Conservation (phyloP, 2,113 vertebrate genomes). For the Pimephales promelas region DNA sequence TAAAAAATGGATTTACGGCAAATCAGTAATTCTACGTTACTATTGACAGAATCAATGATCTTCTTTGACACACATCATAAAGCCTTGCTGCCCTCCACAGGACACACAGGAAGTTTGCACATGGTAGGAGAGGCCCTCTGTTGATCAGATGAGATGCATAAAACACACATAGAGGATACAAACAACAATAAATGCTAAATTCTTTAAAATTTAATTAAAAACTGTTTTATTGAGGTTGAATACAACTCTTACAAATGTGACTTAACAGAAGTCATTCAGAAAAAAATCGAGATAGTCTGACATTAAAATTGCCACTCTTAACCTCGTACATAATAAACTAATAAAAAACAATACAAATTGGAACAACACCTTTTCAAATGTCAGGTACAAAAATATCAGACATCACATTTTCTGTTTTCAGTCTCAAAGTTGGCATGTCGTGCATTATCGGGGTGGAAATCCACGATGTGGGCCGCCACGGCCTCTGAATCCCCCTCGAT, state of each 20-base stretch:
- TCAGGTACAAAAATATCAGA: constrained; percentile 10
- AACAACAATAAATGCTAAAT: background rate
- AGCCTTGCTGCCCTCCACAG: constrained; percentile 27
- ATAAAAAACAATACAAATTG: constrained; percentile 2
- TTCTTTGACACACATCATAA: background rate
- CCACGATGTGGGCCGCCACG: constrained; percentile 91
- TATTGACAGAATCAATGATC: background rate
- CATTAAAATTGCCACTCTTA: background rate
- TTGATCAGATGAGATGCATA: background rate
- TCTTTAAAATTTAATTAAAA: background rate
- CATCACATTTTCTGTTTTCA: background rate
- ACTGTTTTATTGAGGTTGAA: background rate
- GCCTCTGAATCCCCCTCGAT: constrained; percentile 91
- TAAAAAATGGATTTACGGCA: background rate
- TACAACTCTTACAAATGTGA: background rate
- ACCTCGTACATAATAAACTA: background rate
- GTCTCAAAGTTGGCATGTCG: background rate
- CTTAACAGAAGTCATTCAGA: background rate
- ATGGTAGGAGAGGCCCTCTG: background rate
- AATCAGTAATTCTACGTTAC: background rate
- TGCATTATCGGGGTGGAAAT: constrained; percentile 84
- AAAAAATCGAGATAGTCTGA: background rate
- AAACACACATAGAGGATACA: background rate
- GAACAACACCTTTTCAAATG: background rate
- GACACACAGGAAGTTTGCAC: background rate